Evolutionary conservation across 2,888 invertebrate genomes (phyloP), one percentile per base, ranked within the genome.

Genomic region (Nomada ferruginata): DNA sequence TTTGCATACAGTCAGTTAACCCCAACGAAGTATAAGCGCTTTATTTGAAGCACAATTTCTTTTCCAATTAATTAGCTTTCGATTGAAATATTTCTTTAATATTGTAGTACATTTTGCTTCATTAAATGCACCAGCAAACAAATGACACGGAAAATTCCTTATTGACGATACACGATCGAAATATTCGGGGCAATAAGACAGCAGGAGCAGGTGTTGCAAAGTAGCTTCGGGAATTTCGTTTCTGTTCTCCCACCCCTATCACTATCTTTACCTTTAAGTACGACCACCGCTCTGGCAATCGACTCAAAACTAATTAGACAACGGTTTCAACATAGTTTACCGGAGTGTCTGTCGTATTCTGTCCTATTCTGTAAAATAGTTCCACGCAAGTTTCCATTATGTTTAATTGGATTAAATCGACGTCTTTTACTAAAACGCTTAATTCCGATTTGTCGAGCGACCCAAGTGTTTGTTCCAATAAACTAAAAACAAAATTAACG

Each of bases 251-350:
- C 71, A 15, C 68, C 15, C 15, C 26, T 1, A 20, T 23, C 15
- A 1, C 2, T 5, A 3, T 47, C 11, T 57, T 26, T 26, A 13
- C 68, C 78, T 57, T 79, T 69, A 64, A 72, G 64, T 42, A 53
- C 13, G 15, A 10, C 42, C 20, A 26, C 26, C 59, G 44, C 20
- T 53, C 36, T 13, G 18, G 23, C 47, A 4, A 57, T 1, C 18
- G 29, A 0, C 36, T 71, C 60, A 79, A 66, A 82, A 59, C 68
- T 68, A 64, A 79, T 71, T 50, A 59, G 26, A 10, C 68, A 0
- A 42, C 52, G 42, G 18, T 44, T n/a, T 11, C 59, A 13, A 42
- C 20, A 42, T 36, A 42, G 50, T 55, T 13, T n/a, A 20, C 59
- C 20, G 1, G 66, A 20, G 18, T 23, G 47, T 23, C 7, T 59